Evolutionary conservation across 2,888 invertebrate species (phyloP), one percentile per base, ranked within the genome.

Genomic region (Eurytoma adleriae): DNA sequence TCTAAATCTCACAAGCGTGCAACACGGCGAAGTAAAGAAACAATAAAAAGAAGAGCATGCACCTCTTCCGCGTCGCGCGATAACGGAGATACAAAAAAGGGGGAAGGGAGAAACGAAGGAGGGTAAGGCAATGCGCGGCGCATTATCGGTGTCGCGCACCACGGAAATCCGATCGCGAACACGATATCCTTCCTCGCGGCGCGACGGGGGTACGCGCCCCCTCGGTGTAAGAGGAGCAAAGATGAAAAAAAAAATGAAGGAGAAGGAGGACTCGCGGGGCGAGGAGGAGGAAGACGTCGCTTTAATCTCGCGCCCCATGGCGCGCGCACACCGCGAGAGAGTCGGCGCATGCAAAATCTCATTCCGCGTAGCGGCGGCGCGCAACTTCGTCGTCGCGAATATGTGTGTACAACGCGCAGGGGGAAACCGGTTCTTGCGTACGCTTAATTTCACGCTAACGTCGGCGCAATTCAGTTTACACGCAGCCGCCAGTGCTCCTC

Each of bases 381-480:
- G 18, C 18, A 30, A 20, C 16, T 59, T 10, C n/a, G 13, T 27
- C 40, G 14, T 20, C 40, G 30, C 16, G n/a, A 57, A 20, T 30
- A 69, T 27, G 18, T 13, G 7, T 57, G 40, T 14, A 57, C 57
- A 40, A 12, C 18, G 14, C 56, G 24, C 50, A 62, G 83, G 81
- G 82, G 74, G 78, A 84, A 89, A 89, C 89, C 89, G 90, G 89
- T 90, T 90, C 40, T 86, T 85, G 87, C 87, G 64, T 74, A 70
- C 88, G 87, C 89, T 90, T 89, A 89, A 90, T 90, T 90, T 90
- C 89, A 89, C 89, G 89, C 88, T 86, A 86, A 89, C 88, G 86
- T 89, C 88, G 86, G 85, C 83, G 89, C 89, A 87, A 89, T 89
- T 89, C 88, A 87, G 89, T 89, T 88, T 89, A 87, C 89, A 88